Base-by-base conservation (phyloP, 1,140 invertebrate genomes). In the Drosophila sp. region DNA sequence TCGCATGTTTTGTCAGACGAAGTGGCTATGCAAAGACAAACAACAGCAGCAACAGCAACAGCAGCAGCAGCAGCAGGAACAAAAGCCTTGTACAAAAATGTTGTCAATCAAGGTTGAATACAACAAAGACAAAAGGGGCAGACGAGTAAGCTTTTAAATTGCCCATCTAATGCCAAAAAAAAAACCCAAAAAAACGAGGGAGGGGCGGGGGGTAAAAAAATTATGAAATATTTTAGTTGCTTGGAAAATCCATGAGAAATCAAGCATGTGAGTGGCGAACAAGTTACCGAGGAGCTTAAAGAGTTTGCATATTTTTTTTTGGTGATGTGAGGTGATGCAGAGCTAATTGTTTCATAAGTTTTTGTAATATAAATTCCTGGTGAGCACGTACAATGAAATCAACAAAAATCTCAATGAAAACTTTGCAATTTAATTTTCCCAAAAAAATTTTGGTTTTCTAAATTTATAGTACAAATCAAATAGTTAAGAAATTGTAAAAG, bases 1-100 rank as follows among this genome's bases (percentile, higher is more conserved):
- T 86, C 82, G 83, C 79, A 83, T 86, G 83, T 86, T 86, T 89
- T 86, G 76, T 83, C 83, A 86, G 85, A 76, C 71, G 79, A 85
- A 85, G 82, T 85, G 79, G 79, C 75, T 87, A 72, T 72, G 83
- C 75, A 86, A 87, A 83, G 72, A 73, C 70, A 85, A 71, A 65
- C 75, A 75, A 83, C 50, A 57, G 23, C 54, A 60, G 23, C 66
- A 64, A 27, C 55, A 55, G 27, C 60, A 68, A 40, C 41, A 63
- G 38, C 60, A 71, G 17, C 27, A 72, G 29, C 70, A 47, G 57
- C 29, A 47, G 57, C 29, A 66, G 60, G 63, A 77, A 64, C 50
- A 32, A 67, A 54, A 60, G 38, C 58, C 54, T 66, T 73, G 82
- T 65, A 79, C 83, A 85, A 85, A 85, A 86, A 86, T 86, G 83